Evolutionary conservation across 2,888 invertebrate species (phyloP).

Genomic region (Monopis laevigella): DNA sequence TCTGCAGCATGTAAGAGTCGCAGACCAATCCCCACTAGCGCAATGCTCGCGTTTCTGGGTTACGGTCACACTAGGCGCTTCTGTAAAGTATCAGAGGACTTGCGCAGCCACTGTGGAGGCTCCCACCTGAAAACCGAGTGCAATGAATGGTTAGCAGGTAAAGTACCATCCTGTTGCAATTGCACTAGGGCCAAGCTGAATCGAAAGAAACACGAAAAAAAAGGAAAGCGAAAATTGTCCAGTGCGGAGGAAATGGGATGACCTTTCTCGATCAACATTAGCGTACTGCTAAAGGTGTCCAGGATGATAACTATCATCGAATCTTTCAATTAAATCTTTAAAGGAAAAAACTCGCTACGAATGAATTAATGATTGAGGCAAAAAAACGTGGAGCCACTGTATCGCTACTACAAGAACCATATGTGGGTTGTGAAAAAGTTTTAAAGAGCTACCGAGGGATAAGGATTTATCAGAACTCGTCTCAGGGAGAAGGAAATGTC

Average conservation of each 20-base stretch:
- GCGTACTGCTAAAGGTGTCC: neutral
- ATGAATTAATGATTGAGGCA: neutral
- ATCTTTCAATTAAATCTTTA: neutral
- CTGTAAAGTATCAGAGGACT: neutral
- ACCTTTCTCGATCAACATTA: neutral
- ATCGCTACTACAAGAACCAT: neutral
- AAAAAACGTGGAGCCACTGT: neutral
- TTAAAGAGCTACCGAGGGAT: slow-evolving; percentile 13
- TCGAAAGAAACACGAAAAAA: neutral
- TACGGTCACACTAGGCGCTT: no score
- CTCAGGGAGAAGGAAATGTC: slow-evolving; percentile 19
- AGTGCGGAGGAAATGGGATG: neutral
- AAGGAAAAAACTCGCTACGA: neutral
- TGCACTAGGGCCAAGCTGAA: neutral
- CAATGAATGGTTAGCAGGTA: neutral
- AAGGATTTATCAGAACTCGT: slow-evolving; percentile 21
- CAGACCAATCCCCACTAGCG: no score
- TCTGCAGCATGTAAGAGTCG: no score
- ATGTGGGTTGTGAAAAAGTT: neutral
- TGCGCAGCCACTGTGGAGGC: neutral
- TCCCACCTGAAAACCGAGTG: neutral
- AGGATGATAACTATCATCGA: no score
- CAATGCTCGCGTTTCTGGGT: no score
- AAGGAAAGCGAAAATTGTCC: neutral
- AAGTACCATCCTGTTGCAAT: neutral